Conservation (phyloP, 92 coral and sea anemone genomes). For the Meandrina meandrites region DNA sequence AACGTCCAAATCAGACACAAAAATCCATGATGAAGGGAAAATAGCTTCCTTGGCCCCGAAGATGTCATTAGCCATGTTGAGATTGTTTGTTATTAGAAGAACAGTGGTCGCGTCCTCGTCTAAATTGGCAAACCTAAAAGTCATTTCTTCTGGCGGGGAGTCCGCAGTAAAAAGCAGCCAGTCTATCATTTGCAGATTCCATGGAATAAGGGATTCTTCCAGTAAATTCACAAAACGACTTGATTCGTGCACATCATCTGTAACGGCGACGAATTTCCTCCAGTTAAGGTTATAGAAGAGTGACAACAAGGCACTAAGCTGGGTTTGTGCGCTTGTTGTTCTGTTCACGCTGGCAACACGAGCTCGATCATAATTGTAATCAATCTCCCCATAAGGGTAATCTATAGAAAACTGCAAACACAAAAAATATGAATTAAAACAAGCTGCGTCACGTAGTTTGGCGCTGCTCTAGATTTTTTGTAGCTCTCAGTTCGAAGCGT, state of each 20-base stretch:
- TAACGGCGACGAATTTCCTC: constrained; percentile 23
- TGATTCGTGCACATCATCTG: constrained; percentile 24
- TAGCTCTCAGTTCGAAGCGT: too few species aligned
- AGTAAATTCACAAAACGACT: constrained; percentile 19
- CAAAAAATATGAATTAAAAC: not conserved
- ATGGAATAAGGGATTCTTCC: not conserved
- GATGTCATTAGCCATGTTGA: not conserved
- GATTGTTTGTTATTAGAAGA: constrained; percentile 37
- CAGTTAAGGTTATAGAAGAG: not conserved
- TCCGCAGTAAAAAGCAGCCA: constrained; percentile 18
- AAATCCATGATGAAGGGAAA: constrained; percentile 33
- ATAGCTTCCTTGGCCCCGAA: constrained; percentile 22
- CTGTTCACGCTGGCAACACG: constrained; percentile 23
- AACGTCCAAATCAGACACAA: constrained; percentile 45
- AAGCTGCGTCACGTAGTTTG: not conserved
- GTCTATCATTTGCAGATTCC: constrained; percentile 34
- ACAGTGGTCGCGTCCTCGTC: not conserved
- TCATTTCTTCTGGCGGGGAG: not conserved
- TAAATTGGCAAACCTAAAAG: not conserved
- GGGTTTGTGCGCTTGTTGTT: constrained; percentile 13
- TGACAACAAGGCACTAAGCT: constrained; percentile 25
- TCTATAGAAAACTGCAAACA: constrained; percentile 1
- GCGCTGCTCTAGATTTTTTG: not conserved
- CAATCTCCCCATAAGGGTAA: not conserved
- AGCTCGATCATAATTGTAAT: constrained; percentile 18